Conservation (phyloP, 2,888 invertebrate genomes). For the Hymenopus coronatus region DNA sequence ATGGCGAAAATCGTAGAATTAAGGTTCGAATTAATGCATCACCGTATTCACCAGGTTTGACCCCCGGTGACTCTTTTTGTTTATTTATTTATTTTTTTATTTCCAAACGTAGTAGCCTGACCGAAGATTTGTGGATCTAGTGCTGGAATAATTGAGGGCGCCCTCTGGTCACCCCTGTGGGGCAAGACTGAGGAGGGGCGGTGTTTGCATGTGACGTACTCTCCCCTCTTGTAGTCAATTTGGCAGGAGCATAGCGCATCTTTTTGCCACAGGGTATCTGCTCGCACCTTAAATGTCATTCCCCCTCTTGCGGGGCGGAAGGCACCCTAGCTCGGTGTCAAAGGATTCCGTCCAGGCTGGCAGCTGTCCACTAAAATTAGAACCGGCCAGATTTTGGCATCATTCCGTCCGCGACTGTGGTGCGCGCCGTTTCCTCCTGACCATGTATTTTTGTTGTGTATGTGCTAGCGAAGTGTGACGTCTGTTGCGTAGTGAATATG, state of each 20-base stretch:
- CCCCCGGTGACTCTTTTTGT: no score
- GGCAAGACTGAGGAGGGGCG: no score
- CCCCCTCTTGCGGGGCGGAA: slow-evolving; percentile 5
- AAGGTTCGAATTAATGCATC: no score
- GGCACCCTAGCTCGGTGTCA: background rate
- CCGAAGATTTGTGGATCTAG: no score
- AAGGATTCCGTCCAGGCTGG: slow-evolving; percentile 7
- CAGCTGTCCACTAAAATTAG: slow-evolving; percentile 14
- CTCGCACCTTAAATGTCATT: slow-evolving; percentile 28
- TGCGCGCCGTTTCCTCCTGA: background rate
- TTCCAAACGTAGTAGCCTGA: no score
- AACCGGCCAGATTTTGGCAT: background rate
- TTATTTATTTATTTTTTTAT: no score
- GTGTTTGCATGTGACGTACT: background rate
- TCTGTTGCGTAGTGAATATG: no score
- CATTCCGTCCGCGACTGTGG: background rate
- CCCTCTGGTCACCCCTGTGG: background rate
- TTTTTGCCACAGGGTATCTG: background rate
- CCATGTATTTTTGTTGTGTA: no score
- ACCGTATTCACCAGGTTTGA: no score
- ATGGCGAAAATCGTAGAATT: no score
- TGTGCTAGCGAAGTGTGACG: no score
- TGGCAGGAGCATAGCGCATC: background rate
- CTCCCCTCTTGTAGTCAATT: background rate
- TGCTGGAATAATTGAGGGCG: no score